A percentile compares a stretch with the other conserved stretches of the same genome.
phyloP scores from a whole-genome alignment of 1,140 invertebrate species.

The Microvelia longipes region DNA sequence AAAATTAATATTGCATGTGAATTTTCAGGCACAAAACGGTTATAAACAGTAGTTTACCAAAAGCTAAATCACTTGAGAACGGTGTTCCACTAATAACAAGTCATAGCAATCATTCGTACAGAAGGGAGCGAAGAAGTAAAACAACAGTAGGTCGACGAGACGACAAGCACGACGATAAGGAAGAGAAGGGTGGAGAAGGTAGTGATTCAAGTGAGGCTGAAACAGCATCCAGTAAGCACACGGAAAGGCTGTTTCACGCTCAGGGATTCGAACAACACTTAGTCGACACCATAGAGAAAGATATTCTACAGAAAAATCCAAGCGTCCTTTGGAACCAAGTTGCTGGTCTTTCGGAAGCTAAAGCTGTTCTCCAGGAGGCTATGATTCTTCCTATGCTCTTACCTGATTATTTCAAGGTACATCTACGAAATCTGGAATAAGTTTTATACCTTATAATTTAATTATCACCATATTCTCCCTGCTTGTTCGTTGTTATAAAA shows the following conservation, averaged over 20 bases:
- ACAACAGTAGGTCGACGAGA: slow-evolving; percentile 17
- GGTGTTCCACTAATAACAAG: background rate
- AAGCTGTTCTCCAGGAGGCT: slow-evolving; percentile 50
- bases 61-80: background rate
- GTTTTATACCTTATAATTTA: no score
- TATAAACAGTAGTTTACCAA: background rate
- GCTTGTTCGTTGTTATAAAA: no score
- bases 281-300: slow-evolving; percentile 54
- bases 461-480: no score
- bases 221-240: background rate
- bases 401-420: slow-evolving; percentile 49
- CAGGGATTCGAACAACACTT: slow-evolving; percentile 60
- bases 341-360: slow-evolving; percentile 48
- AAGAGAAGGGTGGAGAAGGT: slow-evolving; percentile 6
- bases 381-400: slow-evolving; percentile 50
- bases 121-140: slow-evolving; percentile 13
- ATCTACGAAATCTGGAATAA: no score
- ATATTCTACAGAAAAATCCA: slow-evolving; percentile 45
- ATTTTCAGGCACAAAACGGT: no score
- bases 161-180: slow-evolving; percentile 8
- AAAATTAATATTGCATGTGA: no score
- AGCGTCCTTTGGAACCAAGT: slow-evolving; percentile 47
- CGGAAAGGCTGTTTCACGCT: slow-evolving; percentile 45
- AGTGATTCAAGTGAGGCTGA: slow-evolving; percentile 1
- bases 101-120: background rate